Conservation (phyloP, 2,888 invertebrate genomes). For the Hermodice carunculata region DNA sequence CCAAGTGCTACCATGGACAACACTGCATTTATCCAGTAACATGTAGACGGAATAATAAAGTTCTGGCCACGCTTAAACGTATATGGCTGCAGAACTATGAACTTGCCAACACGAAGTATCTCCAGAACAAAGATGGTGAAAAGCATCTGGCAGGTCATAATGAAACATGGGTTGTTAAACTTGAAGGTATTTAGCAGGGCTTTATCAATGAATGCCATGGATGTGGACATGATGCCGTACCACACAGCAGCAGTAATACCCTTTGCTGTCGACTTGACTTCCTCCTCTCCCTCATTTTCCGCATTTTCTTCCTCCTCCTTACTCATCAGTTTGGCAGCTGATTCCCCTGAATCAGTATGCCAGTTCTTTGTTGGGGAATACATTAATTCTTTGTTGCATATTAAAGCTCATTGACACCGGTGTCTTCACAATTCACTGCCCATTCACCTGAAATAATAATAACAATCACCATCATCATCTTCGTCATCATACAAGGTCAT, state of each 20-base stretch:
- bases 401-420: too few relatives aligned
- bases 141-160: slow-evolving; percentile 72
- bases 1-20: slow-evolving; percentile 71
- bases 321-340: too few relatives aligned
- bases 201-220: slow-evolving; percentile 71
- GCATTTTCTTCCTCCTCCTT: too few relatives aligned
- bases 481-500: too few relatives aligned
- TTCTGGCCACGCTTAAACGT: slow-evolving; percentile 67
- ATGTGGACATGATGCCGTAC: slow-evolving; percentile 69
- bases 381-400: too few relatives aligned
- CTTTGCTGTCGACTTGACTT: neutral
- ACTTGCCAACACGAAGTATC: slow-evolving; percentile 50
- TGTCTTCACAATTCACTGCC: too few relatives aligned
- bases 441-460: too few relatives aligned
- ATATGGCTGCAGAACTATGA: slow-evolving; percentile 65
- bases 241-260: slow-evolving; percentile 64
- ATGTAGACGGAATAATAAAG: slow-evolving; percentile 71
- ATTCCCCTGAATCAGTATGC: too few relatives aligned
- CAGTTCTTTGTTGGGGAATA: too few relatives aligned
- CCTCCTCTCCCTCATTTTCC: too few relatives aligned
- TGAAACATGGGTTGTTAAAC: slow-evolving; percentile 72
- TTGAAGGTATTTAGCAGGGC: slow-evolving; percentile 66
- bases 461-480: too few relatives aligned
- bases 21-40: slow-evolving; percentile 71
- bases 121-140: slow-evolving; percentile 69